Evolutionary conservation across 2,888 invertebrate species (phyloP), one percentile per base, ranked within the genome.

Genomic region (Drosophila sordidapex): DNA sequence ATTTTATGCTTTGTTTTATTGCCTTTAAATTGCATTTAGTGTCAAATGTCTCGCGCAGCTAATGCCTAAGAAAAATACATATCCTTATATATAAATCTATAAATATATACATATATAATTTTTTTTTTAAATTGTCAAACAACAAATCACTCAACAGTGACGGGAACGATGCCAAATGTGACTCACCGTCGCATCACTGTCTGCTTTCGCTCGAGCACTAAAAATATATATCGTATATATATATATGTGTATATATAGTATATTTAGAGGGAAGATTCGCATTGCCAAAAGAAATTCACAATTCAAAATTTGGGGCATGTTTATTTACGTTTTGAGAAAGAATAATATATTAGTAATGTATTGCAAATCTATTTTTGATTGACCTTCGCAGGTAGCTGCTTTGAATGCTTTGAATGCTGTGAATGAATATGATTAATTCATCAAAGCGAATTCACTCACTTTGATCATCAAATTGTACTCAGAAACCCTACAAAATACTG

Each of bases 1-100:
- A 69, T 69, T 79, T 79, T 76, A 61, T 70, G 85, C 75, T 78
- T 87, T 89, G 82, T 89, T 87, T 85, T 85, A 85, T 85, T 85
- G 89, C 81, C 75, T 85, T 89, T 78, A 87, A 89, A 85, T 85
- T 85, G 89, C 85, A 85, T 82, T 85, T 89, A 85, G 85, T 89
- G 85, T 89, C 85, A 85, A 89, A 85, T 80, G 87, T 84, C 78
- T 74, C 77, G 75, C 87, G 57, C 80, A 60, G 74, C 79, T 86
- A 88, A 81, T 70, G 66, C 74, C 43, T 10, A 57, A 70, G 59
- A 60, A 60, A 67, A 54, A 46, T 13, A 46, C 4, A 1, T 15
- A 15, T 21, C 4, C 25, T 25, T 8, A 61, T 58, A 77, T 13
- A 35, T 25, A 53, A 7, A 53, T 7, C 25, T 11, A 27, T 7